phyloP scores from a whole-genome alignment of 2,797 vertebrate genomes.

The Sparidentex hasta region DNA sequence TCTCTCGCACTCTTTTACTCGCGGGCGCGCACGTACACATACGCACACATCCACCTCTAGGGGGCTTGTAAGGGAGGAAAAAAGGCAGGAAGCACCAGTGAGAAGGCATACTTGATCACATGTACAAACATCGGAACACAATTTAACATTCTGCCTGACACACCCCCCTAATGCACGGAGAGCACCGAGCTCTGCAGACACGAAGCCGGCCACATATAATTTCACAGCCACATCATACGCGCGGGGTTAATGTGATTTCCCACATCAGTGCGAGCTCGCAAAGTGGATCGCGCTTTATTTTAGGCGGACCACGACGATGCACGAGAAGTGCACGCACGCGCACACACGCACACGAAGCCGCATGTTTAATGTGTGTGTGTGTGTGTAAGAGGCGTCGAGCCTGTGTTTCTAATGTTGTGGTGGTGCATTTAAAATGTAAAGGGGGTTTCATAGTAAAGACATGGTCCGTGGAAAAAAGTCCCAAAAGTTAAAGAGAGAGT shows the following conservation, averaged over 20 bases:
- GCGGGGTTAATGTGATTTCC: constrained; percentile 69
- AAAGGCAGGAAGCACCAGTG: constrained; percentile 78
- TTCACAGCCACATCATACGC: constrained; percentile 56
- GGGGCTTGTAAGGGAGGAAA: constrained; percentile 58
- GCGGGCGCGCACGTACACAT: constrained; percentile 10
- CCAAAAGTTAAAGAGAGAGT: constrained; percentile 40
- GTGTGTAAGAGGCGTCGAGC: neutral
- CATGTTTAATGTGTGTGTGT: constrained; percentile 3
- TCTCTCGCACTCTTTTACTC: constrained; percentile 24
- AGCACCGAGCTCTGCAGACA: constrained; percentile 44
- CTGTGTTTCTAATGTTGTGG: constrained; percentile 5
- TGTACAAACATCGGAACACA: constrained; percentile 85
- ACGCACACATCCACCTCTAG: constrained; percentile 72
- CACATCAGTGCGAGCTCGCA: constrained; percentile 57
- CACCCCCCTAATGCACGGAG: constrained; percentile 77
- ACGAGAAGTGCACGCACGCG: constrained; percentile 17
- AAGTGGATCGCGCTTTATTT: constrained; percentile 71
- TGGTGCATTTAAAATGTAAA: neutral
- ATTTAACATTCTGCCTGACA: constrained; percentile 84
- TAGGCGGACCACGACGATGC: constrained; percentile 36
- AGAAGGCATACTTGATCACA: constrained; percentile 84
- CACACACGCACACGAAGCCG: constrained; percentile 23
- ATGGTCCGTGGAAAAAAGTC: neutral
- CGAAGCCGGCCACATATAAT: constrained; percentile 44
- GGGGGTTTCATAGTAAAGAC: neutral